phyloP scores from a whole-genome alignment of 2,888 invertebrate species.

The Campopleginae sp. region DNA sequence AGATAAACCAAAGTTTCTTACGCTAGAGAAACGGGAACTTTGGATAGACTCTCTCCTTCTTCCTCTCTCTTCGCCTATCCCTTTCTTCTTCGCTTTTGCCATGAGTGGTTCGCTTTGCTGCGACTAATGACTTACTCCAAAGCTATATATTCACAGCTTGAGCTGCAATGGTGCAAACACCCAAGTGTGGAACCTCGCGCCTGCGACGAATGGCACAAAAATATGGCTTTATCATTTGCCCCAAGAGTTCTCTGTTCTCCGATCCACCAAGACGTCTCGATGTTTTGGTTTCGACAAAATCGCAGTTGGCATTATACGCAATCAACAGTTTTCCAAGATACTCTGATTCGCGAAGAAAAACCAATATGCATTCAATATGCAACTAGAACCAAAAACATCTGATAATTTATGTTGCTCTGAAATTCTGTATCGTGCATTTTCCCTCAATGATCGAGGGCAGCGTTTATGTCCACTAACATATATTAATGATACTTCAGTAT shows the following conservation, averaged over 20 bases:
- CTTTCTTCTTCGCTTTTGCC: conserved; percentile 35
- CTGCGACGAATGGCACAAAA: conserved; percentile 57
- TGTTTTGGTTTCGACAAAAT: background rate
- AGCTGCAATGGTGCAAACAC: conserved; percentile 51
- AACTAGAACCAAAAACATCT: background rate
- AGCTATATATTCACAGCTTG: conserved; percentile 56
- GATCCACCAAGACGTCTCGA: conserved; percentile 4
- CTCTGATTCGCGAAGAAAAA: background rate
- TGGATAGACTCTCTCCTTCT: background rate
- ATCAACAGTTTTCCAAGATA: background rate
- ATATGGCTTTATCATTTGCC: conserved; percentile 24
- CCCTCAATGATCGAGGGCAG: background rate
- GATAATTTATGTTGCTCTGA: background rate
- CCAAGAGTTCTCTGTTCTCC: conserved; percentile 21
- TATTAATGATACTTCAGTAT: background rate
- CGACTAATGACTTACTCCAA: conserved; percentile 69
- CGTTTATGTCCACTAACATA: background rate
- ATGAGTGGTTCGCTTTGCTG: conserved; percentile 55
- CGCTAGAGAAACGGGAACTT: conserved; percentile 67
- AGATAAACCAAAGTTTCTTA: conserved; percentile 77
- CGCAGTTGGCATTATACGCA: background rate
- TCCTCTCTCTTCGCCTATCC: conserved; percentile 33
- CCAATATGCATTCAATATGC: background rate
- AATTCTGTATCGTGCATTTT: background rate
- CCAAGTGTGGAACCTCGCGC: conserved; percentile 24